Percentiles rank a stretch among this genome's conserved stretches.
These are phyloP conservation scores for Pseudococcus longispinus DNA, from an alignment of 2,888 invertebrate genomes.

Conservation along the genomic window DNA sequence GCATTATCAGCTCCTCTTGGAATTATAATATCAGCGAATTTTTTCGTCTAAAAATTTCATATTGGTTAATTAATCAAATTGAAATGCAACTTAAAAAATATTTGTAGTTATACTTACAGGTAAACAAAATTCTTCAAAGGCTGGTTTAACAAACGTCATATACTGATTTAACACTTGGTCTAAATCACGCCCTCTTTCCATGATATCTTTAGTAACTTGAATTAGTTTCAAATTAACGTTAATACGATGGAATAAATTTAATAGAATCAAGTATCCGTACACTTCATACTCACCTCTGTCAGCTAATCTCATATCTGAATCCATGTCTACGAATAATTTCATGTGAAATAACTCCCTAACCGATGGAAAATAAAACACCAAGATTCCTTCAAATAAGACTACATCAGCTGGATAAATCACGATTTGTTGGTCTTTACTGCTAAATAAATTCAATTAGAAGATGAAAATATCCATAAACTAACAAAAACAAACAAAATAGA, in stretches of 20 bases:
- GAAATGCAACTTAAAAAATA: neutral
- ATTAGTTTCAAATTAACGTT: conserved; percentile 21
- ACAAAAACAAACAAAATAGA: neutral
- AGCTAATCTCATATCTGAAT: conserved; percentile 95
- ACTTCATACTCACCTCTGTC: conserved; percentile 76
- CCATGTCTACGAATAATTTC: conserved; percentile 99
- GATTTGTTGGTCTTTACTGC: conserved; percentile 61
- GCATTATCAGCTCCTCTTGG: conserved; percentile 97
- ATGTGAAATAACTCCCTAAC: conserved; percentile 95
- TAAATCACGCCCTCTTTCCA: conserved; percentile 90
- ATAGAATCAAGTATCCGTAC: neutral
- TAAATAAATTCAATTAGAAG: conserved; percentile 60
- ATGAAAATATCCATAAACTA: neutral
- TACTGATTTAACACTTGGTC: conserved; percentile 96
- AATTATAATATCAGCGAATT: conserved; percentile 99
- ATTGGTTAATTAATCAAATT: neutral
- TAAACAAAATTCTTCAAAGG: conserved; percentile 98
- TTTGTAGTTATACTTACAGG: conserved; percentile 72
- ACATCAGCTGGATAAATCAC: conserved; percentile 72
- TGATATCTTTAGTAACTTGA: conserved; percentile 92
- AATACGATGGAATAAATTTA: conserved; percentile 49
- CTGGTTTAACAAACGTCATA: conserved; percentile 98
- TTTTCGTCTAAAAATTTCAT: conserved; percentile 82
- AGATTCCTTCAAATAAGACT: conserved; percentile 95
- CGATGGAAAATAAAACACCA: conserved; percentile 96